These are phyloP conservation scores for Ametastegia equiseti DNA, from an alignment of 2,888 invertebrate genomes.

Conservation along the genomic window DNA sequence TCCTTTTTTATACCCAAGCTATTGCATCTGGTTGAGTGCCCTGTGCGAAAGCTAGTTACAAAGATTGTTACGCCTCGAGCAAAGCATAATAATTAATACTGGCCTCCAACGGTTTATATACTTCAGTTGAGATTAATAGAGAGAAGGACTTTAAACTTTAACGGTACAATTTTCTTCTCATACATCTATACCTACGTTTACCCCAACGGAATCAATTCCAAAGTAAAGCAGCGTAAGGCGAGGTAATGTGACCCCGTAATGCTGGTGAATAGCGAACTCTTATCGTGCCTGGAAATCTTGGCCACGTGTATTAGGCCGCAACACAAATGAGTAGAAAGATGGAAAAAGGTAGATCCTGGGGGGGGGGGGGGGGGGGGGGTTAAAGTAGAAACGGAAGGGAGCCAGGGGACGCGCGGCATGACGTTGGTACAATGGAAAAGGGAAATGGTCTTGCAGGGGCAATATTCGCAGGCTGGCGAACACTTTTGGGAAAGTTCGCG, in stretches of 20 bases:
- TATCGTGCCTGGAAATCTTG: background rate
- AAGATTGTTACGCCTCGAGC: conserved; percentile 30
- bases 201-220: background rate
- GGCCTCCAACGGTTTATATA: background rate
- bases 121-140: background rate
- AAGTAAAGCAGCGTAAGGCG: background rate
- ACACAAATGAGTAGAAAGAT: conserved; percentile 15
- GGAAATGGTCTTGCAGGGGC: conserved; percentile 52
- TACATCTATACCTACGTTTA: background rate
- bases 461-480: conserved; percentile 54
- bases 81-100: conserved; percentile 21
- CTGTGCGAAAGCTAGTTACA: conserved; percentile 36
- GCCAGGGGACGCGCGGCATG: background rate
- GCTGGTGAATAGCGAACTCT: background rate
- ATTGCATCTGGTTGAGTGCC: background rate
- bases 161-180: background rate
- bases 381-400: conserved; percentile 30
- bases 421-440: conserved; percentile 13
- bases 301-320: conserved; percentile 5
- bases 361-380: no score
- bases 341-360: background rate
- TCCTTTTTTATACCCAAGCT: background rate
- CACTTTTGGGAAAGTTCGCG: conserved; percentile 35
- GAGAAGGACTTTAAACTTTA: background rate
- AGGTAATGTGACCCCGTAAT: conserved; percentile 5